These are phyloP conservation scores for Phortica okadai DNA, from an alignment of 2,888 invertebrate species.

Conservation along the genomic window DNA sequence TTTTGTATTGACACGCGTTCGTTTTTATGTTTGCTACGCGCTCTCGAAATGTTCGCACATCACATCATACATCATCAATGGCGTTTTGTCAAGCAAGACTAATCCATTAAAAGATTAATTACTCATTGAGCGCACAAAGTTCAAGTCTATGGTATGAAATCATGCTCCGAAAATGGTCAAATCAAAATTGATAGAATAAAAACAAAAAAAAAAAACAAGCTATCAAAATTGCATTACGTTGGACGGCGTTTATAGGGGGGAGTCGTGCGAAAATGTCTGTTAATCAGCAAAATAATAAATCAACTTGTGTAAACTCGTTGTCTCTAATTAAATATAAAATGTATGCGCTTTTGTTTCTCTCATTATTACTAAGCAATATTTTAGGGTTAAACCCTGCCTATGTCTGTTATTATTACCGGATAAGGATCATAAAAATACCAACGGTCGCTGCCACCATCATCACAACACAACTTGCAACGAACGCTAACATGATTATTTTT, in stretches of 20 bases:
- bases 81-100: neutral
- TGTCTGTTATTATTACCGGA: neutral
- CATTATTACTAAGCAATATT: neutral
- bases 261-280: too few species aligned
- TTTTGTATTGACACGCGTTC: neutral
- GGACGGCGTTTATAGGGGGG: too few species aligned
- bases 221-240: too few species aligned
- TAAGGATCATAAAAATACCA: neutral
- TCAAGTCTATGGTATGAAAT: neutral
- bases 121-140: neutral
- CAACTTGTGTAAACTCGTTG: too few species aligned
- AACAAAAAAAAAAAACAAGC: too few species aligned
- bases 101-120: slow-evolving; percentile 20
- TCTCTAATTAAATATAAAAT: too few species aligned
- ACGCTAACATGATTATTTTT: neutral
- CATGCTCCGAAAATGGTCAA: too few species aligned
- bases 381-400: neutral
- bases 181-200: too few species aligned
- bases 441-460: neutral
- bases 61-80: neutral
- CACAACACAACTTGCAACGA: neutral
- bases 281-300: too few species aligned
- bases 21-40: neutral
- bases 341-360: too few species aligned
- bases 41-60: neutral